Evolutionary conservation across 2,797 vertebrate genomes (phyloP), one percentile per base, ranked within the genome.

Genomic region (Nyctalus aviator): DNA sequence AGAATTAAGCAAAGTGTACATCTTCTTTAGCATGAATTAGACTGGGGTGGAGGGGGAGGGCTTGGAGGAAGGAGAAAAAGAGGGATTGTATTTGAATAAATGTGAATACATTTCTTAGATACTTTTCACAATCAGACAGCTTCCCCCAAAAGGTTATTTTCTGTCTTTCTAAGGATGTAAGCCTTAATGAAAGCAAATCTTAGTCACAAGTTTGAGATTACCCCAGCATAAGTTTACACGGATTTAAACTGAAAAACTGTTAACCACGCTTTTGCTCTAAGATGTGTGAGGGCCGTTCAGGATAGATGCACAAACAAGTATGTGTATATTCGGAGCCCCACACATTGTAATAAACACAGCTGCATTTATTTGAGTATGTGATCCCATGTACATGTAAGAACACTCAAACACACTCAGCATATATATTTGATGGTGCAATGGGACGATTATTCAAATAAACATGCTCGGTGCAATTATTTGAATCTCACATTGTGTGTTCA

Each of bases 291-390:
- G 90, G 64, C 79, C 88, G 35, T 91, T 78, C 30, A 62, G 21
- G 37, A 97, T 90, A 75, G 93, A 96, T 96, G 97, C 96, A 97
- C 97, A 97, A 94, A 96, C 93, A 97, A 94, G 73, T 35, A 12
- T 90, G 89, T 94, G 73, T 95, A 9, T 95, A 97, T 97, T 96
- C 97, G 96, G 97, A 98, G 93, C 57, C 94, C 96, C 96, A 93
- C 95, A 96, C 96, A 95, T 93, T 97, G 96, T 98, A 97, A 97
- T 98, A 98, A 98, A 98, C 98, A 98, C 98, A 98, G 98, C 98
- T 98, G 98, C 98, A 98, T 98, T 98, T 98, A 98, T 98, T 97
- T 97, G 96, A 98, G 97, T 97, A 98, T 98, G 97, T 97, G 98
- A 98, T 98, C 96, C 98, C 97, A 95, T 98, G 96, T 98, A 98